Conservation (phyloP, 2,113 vertebrate genomes). For the Dryoscopus gambensis region DNA sequence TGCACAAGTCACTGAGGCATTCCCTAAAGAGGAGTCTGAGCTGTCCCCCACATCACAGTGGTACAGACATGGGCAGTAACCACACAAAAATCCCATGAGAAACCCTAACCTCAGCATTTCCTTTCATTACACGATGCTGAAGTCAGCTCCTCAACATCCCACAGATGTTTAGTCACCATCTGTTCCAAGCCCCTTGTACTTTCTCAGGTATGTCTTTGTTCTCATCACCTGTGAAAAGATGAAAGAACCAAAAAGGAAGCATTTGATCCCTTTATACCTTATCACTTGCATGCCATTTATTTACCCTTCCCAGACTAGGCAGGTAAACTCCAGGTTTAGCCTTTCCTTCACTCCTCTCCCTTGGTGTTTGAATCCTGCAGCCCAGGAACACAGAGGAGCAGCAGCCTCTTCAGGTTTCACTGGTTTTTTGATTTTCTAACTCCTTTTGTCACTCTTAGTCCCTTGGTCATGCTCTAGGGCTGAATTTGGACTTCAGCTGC, state of each 20-base stretch:
- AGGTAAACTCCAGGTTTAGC: background rate
- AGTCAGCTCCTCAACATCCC: background rate
- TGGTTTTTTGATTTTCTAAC: background rate
- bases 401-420: background rate
- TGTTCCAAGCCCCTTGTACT: background rate
- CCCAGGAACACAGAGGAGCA: background rate
- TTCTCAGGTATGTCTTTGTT: background rate
- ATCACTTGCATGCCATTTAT: background rate
- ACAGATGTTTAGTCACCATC: background rate
- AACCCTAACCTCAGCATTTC: slow-evolving; percentile 3
- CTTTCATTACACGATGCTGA: background rate
- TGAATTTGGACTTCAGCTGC: background rate
- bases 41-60: background rate
- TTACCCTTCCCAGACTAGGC: background rate
- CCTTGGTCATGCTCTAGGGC: background rate
- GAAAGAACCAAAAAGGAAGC: background rate
- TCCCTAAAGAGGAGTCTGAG: background rate
- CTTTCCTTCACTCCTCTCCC: background rate
- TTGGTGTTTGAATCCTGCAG: background rate
- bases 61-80: background rate
- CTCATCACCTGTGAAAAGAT: background rate
- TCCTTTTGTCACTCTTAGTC: background rate
- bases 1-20: fast-evolving
- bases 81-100: background rate
- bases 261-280: background rate